Evolutionary conservation across 2,797 vertebrate genomes (phyloP), one percentile per base, ranked within the genome.

Genomic region (Danio jaintianensis): DNA sequence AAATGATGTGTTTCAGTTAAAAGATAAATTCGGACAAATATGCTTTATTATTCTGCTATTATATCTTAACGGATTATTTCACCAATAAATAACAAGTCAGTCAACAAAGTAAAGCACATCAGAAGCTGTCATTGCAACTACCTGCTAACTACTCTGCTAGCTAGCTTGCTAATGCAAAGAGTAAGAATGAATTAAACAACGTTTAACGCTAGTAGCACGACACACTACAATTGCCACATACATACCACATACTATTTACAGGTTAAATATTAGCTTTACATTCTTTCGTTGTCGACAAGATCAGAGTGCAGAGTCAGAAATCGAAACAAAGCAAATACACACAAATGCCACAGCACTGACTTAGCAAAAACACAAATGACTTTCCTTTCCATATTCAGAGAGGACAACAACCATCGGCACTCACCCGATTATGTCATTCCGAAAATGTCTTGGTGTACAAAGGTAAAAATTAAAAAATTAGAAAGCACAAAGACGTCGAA

Each of bases 361-460:
- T 92, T 89, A 86, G 90, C 91, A 92, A 78, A 92, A 92, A 91
- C 78, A 77, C 55, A 53, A 22, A 52, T 18, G 47, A 73, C 53
- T 58, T 20, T 56, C 56, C 68, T 53, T 5, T 64, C 56, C 40
- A 12, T 11, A 22, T 20, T 43, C 22, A 53, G 29, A 53, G 50
- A 58, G 0, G 18, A 18, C 9, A 15, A 15, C 52, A 16, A 22
- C 4, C 11, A 71, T 1, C 0, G 29, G 36, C 43, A 75, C 93
- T 90, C 87, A 94, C 93, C 91, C 83, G 82, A 82, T 90, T 89
- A 81, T 75, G 87, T 83, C 93, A 94, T 93, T 87, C 86, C 92
- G 89, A 86, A 78, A 77, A 36, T 72, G 40, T 87, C 84, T 70
- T 36, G 7, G 6, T 15, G 6, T 12, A 53, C 12, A 5, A 67